Percentiles rank a stretch among this genome's conserved stretches.
These are phyloP conservation scores for Calameuta pallipes DNA, from an alignment of 2,888 invertebrate species.

Conservation along the genomic window DNA sequence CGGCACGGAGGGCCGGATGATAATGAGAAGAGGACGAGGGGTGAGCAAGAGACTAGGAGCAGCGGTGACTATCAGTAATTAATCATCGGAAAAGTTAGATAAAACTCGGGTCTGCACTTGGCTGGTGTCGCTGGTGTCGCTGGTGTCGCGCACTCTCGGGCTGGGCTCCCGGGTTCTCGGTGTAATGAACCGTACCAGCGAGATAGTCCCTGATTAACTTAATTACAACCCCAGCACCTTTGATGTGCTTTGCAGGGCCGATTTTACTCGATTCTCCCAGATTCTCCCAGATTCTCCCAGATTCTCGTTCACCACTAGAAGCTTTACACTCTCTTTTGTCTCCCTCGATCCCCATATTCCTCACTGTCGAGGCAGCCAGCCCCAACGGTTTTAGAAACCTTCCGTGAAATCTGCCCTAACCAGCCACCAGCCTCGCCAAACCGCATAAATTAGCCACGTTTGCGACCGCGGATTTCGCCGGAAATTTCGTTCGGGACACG, in stretches of 20 bases:
- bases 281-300: neutral
- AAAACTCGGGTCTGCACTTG: slow-evolving; percentile 35
- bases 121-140: neutral
- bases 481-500: too few relatives aligned
- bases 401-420: slow-evolving; percentile 6
- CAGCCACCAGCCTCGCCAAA: slow-evolving; percentile 16
- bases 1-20: too few relatives aligned
- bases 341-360: neutral
- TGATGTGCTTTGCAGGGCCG: slow-evolving; percentile 35
- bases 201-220: slow-evolving; percentile 56
- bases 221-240: slow-evolving; percentile 48
- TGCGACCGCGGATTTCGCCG: neutral
- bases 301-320: neutral
- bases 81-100: slow-evolving; percentile 48
- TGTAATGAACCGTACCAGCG: slow-evolving; percentile 51
- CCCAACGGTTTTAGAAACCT: too few relatives aligned
- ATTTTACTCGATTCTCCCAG: neutral
- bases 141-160: neutral
- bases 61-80: slow-evolving; percentile 33
- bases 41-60: neutral
- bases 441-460: slow-evolving; percentile 32
- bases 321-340: neutral
- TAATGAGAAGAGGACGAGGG: too few relatives aligned
- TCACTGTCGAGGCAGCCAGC: too few relatives aligned
- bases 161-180: slow-evolving; percentile 29